Base-by-base conservation (phyloP, 1,140 invertebrate species). In the Lepidotrigona ventralis region DNA sequence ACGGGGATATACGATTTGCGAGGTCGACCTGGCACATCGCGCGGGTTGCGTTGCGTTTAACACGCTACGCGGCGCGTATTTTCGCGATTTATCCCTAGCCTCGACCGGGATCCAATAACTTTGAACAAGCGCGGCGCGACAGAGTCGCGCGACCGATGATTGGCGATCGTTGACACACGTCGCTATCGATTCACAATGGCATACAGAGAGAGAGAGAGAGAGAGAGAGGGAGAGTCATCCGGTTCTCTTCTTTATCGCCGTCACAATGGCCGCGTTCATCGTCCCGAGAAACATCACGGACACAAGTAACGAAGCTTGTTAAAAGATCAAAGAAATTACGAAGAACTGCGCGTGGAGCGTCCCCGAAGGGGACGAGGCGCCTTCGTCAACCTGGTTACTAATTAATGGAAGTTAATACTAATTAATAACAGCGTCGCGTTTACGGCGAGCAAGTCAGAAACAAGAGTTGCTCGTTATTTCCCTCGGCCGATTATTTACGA, bases 351-450 rank as follows among this genome's bases (percentile, higher is more conserved):
- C 60, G 51, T 17, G 23, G 5, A 21, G 51, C 2, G 8, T 2
- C 11, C 14, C 15, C 54, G 39, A 54, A 17, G 53, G 53, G 4
- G 53, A 54, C 19, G 46, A 15, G 11, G 17, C 33, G 8, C 11
- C 33, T 23, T 4, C 33, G 17, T 19, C 29, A 19, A n/a, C 17
- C 60, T 0, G 56, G 14, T 29, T 56, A 39, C 72, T 81, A 81
- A 81, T 81, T 81, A 81, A 76, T 53, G 72, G 63, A 26, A 76
- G 80, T 68, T 76, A 81, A 81, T 81, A 76, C 63, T 81, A 81
- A 76, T 81, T 74, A 81, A 68, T 69, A 75, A 53, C 53, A 56
- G 19, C 14, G 33, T 21, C 56, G 17, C 33, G 15, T 66, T 64
- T 63, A 26, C 8, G 12, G 2, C 1, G 39, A 19, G 29, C 14